A percentile compares a stretch with the other conserved stretches of the same genome.
Conservation (phyloP, 2,113 vertebrate genomes). For the Bambusicola thoracicus region DNA sequence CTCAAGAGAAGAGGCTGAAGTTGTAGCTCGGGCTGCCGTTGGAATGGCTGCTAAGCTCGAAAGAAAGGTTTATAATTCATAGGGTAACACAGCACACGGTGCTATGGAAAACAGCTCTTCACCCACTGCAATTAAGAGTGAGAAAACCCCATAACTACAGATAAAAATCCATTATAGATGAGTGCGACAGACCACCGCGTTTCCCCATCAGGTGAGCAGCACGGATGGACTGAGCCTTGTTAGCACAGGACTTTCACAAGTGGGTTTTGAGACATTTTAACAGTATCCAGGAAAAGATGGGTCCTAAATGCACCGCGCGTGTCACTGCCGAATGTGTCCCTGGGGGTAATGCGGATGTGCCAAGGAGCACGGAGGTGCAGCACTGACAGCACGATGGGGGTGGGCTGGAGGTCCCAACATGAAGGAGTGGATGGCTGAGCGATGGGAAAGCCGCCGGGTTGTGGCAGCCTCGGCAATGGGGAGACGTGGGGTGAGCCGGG, state of each 20-base stretch:
- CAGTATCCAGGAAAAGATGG: neutral
- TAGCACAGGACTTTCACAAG: neutral
- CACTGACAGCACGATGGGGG: no score
- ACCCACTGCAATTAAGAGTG: neutral
- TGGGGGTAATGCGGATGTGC: neutral
- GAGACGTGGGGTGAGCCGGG: no score
- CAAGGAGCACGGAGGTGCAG: no score
- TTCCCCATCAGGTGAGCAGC: neutral
- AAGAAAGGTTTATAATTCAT: neutral
- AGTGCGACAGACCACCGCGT: neutral
- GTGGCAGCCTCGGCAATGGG: neutral
- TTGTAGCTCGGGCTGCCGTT: neutral
- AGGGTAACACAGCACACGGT: neutral
- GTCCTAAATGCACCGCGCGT: neutral
- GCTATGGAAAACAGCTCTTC: neutral
- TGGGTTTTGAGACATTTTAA: neutral
- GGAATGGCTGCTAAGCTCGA: neutral
- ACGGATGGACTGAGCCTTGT: neutral
- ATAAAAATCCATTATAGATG: neutral
- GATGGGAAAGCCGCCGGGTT: no score
- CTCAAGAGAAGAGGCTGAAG: neutral
- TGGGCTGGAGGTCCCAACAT: no score
- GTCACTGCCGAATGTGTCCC: neutral
- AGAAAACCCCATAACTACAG: neutral
- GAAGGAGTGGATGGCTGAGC: no score